Evolutionary conservation across 2,797 vertebrate genomes (phyloP), one percentile per base, ranked within the genome.

Genomic region (Natrix natrix): DNA sequence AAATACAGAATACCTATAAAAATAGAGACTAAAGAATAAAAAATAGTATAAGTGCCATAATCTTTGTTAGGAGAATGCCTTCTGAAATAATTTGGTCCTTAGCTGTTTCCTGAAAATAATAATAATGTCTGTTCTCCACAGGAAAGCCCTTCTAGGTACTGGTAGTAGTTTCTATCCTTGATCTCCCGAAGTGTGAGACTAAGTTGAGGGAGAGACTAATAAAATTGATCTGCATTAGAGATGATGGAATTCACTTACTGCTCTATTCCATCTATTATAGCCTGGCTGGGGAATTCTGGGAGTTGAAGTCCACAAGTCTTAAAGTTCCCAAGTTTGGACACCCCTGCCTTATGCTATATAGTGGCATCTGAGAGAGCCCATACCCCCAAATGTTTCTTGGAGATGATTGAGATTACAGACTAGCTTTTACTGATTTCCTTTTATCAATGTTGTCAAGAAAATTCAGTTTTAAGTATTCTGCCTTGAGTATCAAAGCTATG

Each of bases 401-500:
- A 54, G 1, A 5, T 86, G 32, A 11, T 87, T 17, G 12, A 87
- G 8, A 24, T 37, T 89, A 32, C 16, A 43, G 32, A 74, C 13
- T 26, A 69, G 52, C 22, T n/a, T 5, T 24, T 32, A 20, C 17
- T 86, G 86, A 32, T 43, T 26, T 59, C 88, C 26, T 74, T 88
- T 91, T 20, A 90, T 90, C 90, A 74, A 3, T 74, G 52, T 91
- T 54, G 61, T 37, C 37, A 60, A 59, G 37, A 52, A 74, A 86
- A 63, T 86, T 32, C 92, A 88, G 20, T 22, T n/a, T 90, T 37
- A 66, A 93, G 66, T 93, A 90, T 93, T 91, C n/a, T 88, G 43
- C 24, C 20, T 56, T 83, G 86, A 32, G 2, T 54, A 91, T 63
- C 17, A 52, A 90, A 90, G 66, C n/a, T 88, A 61, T n/a, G 69